Evolutionary conservation across 1,140 invertebrate genomes (phyloP).

Genomic region (Eupeodes corollae): DNA sequence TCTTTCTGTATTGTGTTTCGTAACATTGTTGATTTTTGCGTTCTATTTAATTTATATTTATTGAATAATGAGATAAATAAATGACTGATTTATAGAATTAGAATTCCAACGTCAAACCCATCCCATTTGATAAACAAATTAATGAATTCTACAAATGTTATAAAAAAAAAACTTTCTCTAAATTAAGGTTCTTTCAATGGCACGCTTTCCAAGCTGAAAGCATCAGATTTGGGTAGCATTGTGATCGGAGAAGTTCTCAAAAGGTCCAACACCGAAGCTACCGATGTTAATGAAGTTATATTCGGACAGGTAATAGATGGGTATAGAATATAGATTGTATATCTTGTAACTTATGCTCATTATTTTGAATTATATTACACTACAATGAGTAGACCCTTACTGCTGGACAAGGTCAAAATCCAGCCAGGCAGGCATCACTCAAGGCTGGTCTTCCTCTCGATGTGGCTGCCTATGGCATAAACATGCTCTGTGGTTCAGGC

Average conservation of each 20-base stretch:
- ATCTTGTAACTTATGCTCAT: conserved; percentile 4
- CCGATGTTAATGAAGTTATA: conserved; percentile 73
- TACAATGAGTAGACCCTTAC: conserved; percentile 47
- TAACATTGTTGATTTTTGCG: neutral
- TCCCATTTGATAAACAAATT: neutral
- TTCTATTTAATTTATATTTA: neutral
- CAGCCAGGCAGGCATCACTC: conserved; percentile 68
- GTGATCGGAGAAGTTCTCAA: conserved; percentile 62
- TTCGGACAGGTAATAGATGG: conserved; percentile 62
- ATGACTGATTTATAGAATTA: neutral
- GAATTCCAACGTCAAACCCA: neutral
- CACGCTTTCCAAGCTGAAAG: conserved; percentile 51
- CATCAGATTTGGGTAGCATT: conserved; percentile 61
- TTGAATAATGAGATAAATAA: conserved; percentile 10
- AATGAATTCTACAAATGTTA: conserved; percentile 8
- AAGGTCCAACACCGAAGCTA: conserved; percentile 47
- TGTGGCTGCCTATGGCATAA: conserved; percentile 65
- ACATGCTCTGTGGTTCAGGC: conserved; percentile 81
- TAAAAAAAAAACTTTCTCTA: conserved; percentile 10
- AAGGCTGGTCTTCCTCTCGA: conserved; percentile 62
- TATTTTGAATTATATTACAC: conserved; percentile 13
- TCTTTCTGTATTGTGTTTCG: neutral
- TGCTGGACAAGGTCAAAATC: conserved; percentile 73
- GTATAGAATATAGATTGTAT: conserved; percentile 1
- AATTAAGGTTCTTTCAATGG: conserved; percentile 58